phyloP scores from a whole-genome alignment of 2,797 vertebrate species.

The Anolis apletophallus region DNA sequence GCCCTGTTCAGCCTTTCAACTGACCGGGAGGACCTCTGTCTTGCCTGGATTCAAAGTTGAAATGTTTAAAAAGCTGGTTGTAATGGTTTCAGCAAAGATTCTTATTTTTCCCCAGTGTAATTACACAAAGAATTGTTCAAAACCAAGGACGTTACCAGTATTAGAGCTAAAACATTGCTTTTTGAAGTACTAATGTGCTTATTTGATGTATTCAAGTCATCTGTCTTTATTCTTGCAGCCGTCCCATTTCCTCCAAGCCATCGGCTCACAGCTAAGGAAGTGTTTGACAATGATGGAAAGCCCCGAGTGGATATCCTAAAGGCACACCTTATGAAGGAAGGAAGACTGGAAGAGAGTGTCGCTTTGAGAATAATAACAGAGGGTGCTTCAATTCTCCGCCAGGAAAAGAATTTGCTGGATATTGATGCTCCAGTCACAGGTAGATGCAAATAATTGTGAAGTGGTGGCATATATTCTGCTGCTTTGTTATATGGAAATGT shows the following conservation, averaged over 20 bases:
- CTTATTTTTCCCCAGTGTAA: neutral
- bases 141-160: neutral
- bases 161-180: slow-evolving; percentile 28
- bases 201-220: slow-evolving; percentile 42
- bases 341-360: slow-evolving; percentile 94
- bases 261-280: slow-evolving; percentile 96
- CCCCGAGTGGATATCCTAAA: slow-evolving; percentile 98
- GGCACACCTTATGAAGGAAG: slow-evolving; percentile 98
- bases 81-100: neutral
- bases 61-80: neutral
- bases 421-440: slow-evolving; percentile 98
- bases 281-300: slow-evolving; percentile 96
- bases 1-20: too few relatives aligned
- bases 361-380: slow-evolving; percentile 95
- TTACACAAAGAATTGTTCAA: neutral
- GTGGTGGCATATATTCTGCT: neutral
- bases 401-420: slow-evolving; percentile 97
- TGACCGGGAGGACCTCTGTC: too few relatives aligned
- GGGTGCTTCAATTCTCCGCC: slow-evolving; percentile 91
- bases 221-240: slow-evolving; percentile 78
- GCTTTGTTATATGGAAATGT: neutral
- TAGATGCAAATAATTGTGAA: slow-evolving; percentile 64
- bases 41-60: too few relatives aligned
- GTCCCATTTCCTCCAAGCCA: slow-evolving; percentile 98
- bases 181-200: slow-evolving; percentile 20